Evolutionary conservation across 1,140 invertebrate species (phyloP), one percentile per base, ranked within the genome.

Genomic region (Dufourea novaeangliae): DNA sequence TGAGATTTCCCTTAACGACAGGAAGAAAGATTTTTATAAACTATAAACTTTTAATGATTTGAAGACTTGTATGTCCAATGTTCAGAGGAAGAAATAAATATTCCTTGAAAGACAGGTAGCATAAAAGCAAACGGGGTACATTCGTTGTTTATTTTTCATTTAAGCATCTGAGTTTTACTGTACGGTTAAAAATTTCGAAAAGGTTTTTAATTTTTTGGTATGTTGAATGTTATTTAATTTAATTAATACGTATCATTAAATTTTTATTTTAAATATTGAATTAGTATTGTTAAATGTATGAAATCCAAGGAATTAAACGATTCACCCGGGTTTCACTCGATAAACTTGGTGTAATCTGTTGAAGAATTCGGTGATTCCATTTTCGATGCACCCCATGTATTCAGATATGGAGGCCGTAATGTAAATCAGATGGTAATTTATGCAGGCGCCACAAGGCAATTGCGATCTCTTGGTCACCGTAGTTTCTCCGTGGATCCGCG

Each of bases 391-490:
- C 22, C 70, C 64, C 39, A 32, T 62, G 57, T 34, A 41, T 25
- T 57, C 52, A 39, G 37, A 62, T 29, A 74, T 70, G 78, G 78
- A 25, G n/a, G 46, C 34, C 39, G 61, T 57, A 41, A 79, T 41
- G 68, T 54, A 78, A 83, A 80, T 68, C 57, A 59, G 74, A 66
- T 83, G 61, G 68, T 83, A 85, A 85, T 86, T 80, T 83, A 85
- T 83, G 74, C 78, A 80, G 78, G 73, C 83, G 85, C 81, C 83
- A 83, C 78, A 56, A 79, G 80, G 76, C 37, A 84, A 84, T 74
- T 85, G 73, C 79, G 44, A 52, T n/a, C n/a, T n/a, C 76, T 71
- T 50, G 66, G 64, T 66, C 46, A 27, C 52, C 56, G 39, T 54
- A 74, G 34, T 37, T n/a, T n/a, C 34, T 54, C n/a, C 54, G 37